A percentile compares a stretch with the other conserved stretches of the same genome.
These are phyloP conservation scores for Patella depressa DNA, from an alignment of 2,888 invertebrate species.

Conservation along the genomic window DNA sequence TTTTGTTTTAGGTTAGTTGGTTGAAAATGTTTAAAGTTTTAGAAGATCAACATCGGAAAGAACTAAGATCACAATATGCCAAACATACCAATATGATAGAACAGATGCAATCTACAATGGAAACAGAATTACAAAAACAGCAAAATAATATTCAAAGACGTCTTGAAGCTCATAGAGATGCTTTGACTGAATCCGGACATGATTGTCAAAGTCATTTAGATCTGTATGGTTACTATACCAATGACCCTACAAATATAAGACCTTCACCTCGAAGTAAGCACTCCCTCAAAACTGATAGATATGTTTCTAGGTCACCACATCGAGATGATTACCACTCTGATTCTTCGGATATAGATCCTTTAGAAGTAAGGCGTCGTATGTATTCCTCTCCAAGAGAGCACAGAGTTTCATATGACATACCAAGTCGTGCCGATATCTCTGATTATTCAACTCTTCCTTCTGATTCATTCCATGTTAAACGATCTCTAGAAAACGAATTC, in stretches of 20 bases:
- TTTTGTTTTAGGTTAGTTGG: slow-evolving; percentile 54
- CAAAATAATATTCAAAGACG: slow-evolving; percentile 53
- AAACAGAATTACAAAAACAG: slow-evolving; percentile 55
- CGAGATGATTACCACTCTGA: neutral
- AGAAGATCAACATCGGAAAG: slow-evolving; percentile 55
- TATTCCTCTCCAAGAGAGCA: neutral
- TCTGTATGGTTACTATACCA: slow-evolving; percentile 1
- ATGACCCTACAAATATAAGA: neutral
- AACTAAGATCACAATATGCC: slow-evolving; percentile 54
- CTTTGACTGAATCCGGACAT: slow-evolving; percentile 27
- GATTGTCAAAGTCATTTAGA: neutral
- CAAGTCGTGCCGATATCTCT: neutral
- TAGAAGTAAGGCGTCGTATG: neutral
- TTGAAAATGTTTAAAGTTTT: slow-evolving; percentile 58
- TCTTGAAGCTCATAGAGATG: slow-evolving; percentile 54
- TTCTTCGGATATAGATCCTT: slow-evolving; percentile 11
- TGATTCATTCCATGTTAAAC: slow-evolving; percentile 4
- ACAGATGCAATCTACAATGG: slow-evolving; percentile 57
- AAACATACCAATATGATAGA: slow-evolving; percentile 58
- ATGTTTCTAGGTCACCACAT: neutral
- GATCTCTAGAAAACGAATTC: neutral
- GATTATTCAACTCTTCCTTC: slow-evolving; percentile 6
- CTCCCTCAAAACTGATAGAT: neutral
- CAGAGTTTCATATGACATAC: neutral
- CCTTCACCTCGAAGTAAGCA: neutral